Percentiles rank a stretch among this genome's conserved stretches.
Evolutionary conservation across 2,797 vertebrate species (phyloP).

Genomic region (Girardinus metallicus): DNA sequence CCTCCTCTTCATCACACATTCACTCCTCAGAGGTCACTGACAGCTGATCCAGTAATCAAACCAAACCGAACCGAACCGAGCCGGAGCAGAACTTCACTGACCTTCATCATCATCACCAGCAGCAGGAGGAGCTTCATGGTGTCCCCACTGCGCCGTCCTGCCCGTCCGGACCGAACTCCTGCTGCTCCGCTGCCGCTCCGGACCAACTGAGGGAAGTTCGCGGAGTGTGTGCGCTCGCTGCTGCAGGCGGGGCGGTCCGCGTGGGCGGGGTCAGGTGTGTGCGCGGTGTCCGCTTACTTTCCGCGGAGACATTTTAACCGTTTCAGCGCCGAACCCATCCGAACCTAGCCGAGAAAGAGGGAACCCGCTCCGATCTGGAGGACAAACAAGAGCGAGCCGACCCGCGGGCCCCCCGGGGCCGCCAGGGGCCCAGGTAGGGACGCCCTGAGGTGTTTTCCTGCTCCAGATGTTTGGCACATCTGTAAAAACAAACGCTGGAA

Average conservation of each 20-base stretch:
- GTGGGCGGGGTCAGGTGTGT: conserved; percentile 62
- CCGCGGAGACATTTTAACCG: conserved; percentile 36
- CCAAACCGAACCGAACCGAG: background rate
- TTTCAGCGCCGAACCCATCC: background rate
- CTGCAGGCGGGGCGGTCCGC: conserved; percentile 39
- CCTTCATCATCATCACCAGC: conserved; percentile 14
- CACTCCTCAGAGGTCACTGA: background rate
- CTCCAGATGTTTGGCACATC: conserved; percentile 43
- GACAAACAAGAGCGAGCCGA: background rate
- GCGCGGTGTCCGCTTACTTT: conserved; percentile 40
- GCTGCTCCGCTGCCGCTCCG: background rate
- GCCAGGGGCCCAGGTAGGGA: conserved; percentile 38
- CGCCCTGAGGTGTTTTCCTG: conserved; percentile 32
- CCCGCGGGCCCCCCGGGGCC: background rate
- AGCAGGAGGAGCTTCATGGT: background rate
- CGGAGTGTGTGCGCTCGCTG: conserved; percentile 31
- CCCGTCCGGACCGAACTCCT: conserved; percentile 1
- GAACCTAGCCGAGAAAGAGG: background rate
- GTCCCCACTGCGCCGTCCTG: background rate
- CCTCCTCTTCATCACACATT: background rate
- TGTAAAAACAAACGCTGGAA: conserved; percentile 54
- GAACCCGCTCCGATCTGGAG: background rate
- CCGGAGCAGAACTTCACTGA: conserved; percentile 29
- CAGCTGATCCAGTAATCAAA: background rate
- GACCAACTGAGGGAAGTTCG: conserved; percentile 33